Evolutionary conservation across 2,797 vertebrate species (phyloP).

Genomic region (Coilia nasus): DNA sequence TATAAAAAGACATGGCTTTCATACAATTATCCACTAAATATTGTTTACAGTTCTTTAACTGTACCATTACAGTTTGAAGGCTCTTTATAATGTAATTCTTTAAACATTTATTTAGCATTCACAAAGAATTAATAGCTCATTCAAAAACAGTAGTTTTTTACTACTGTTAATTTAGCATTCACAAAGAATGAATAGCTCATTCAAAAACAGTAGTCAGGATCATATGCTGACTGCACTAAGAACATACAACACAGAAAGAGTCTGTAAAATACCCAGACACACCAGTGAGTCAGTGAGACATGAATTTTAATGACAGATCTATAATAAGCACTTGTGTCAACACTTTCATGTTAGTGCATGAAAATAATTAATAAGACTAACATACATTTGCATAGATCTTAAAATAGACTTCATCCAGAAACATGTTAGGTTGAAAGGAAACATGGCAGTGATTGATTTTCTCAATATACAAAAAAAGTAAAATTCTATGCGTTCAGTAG

Average conservation of each 20-base stretch:
- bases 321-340: background rate
- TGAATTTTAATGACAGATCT: background rate
- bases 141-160: too few relatives aligned
- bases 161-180: too few relatives aligned
- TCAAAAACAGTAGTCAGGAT: too few relatives aligned
- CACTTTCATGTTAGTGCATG: background rate
- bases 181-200: too few relatives aligned
- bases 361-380: background rate
- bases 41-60: too few relatives aligned
- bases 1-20: too few relatives aligned
- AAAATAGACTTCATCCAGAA: background rate
- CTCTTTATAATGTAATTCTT: too few relatives aligned
- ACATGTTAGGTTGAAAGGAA: background rate
- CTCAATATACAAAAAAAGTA: background rate
- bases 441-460: background rate
- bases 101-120: too few relatives aligned
- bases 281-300: background rate
- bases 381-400: background rate
- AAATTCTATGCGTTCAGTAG: background rate
- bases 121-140: too few relatives aligned
- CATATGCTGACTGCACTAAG: background rate
- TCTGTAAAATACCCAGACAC: background rate
- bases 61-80: too few relatives aligned
- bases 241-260: background rate
- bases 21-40: too few relatives aligned